phyloP scores from a whole-genome alignment of 2,113 vertebrate species.

The Oreocharis arfaki region DNA sequence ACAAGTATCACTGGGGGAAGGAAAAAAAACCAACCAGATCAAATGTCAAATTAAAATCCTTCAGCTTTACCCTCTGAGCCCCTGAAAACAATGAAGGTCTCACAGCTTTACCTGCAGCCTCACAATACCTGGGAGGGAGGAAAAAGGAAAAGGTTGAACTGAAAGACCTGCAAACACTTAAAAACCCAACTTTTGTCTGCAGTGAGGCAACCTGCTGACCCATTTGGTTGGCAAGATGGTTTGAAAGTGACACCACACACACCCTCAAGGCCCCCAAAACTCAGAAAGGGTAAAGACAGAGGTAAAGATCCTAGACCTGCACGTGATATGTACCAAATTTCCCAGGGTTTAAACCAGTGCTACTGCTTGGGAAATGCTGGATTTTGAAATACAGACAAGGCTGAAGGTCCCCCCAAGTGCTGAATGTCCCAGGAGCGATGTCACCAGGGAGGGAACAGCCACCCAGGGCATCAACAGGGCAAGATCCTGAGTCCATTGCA shows the following conservation, averaged over 20 bases:
- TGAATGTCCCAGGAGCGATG: neutral
- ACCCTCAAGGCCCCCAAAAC: neutral
- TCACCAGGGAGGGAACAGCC: rapidly evolving
- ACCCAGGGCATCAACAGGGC: neutral
- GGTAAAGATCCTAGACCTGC: neutral
- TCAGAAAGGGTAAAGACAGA: neutral
- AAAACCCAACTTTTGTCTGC: neutral
- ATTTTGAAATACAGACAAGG: neutral
- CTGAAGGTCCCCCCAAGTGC: neutral
- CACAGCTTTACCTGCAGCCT: neutral
- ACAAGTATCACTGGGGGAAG: neutral
- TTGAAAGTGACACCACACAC: neutral
- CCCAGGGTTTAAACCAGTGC: neutral
- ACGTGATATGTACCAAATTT: neutral
- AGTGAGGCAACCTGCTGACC: neutral
- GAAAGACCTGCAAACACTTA: neutral
- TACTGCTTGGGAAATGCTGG: neutral
- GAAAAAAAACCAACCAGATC: neutral
- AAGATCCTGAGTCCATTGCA: no score
- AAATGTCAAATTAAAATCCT: neutral
- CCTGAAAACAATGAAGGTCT: neutral
- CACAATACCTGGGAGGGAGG: neutral
- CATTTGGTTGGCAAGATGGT: neutral
- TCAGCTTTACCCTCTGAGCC: neutral
- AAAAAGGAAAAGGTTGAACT: neutral